Percentiles rank a stretch among this genome's conserved stretches.
Evolutionary conservation across 2,797 vertebrate genomes (phyloP).

Genomic region (Amblyraja radiata): DNA sequence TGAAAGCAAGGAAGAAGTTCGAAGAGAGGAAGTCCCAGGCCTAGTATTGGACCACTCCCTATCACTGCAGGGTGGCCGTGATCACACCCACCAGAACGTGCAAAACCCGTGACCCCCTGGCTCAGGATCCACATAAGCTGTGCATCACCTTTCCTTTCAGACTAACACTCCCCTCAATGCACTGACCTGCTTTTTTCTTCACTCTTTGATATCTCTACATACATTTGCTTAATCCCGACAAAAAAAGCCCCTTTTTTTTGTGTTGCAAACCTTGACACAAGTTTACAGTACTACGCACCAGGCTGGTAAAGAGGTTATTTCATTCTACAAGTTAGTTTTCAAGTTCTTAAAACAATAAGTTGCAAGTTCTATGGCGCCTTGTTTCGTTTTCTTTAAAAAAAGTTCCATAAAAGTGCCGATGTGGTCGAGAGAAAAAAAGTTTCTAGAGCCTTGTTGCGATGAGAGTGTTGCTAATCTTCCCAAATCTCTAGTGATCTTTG

Average conservation of each 20-base stretch:
- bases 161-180: conserved; percentile 15
- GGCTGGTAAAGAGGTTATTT: conserved; percentile 38
- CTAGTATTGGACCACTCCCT: not conserved
- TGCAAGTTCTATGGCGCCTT: conserved; percentile 36
- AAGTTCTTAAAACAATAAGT: conserved; percentile 32
- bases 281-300: conserved; percentile 36
- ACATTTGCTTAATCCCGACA: conserved; percentile 22
- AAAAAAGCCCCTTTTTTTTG: conserved; percentile 27
- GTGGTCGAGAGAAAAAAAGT: conserved; percentile 37
- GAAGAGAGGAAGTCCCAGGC: not conserved
- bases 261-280: conserved; percentile 35
- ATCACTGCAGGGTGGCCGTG: not conserved
- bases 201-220: conserved; percentile 26
- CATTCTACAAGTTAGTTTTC: conserved; percentile 36
- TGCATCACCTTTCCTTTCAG: not conserved
- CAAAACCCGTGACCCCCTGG: not conserved
- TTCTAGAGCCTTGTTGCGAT: conserved; percentile 38
- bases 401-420: conserved; percentile 37
- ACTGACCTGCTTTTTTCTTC: conserved; percentile 32
- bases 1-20: not conserved
- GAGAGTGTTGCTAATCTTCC: conserved; percentile 36
- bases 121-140: conserved; percentile 31
- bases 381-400: conserved; percentile 33
- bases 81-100: not conserved
- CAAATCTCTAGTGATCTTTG: conserved; percentile 37